phyloP scores from a whole-genome alignment of 2,113 vertebrate species.

The Spermophilus dauricus region DNA sequence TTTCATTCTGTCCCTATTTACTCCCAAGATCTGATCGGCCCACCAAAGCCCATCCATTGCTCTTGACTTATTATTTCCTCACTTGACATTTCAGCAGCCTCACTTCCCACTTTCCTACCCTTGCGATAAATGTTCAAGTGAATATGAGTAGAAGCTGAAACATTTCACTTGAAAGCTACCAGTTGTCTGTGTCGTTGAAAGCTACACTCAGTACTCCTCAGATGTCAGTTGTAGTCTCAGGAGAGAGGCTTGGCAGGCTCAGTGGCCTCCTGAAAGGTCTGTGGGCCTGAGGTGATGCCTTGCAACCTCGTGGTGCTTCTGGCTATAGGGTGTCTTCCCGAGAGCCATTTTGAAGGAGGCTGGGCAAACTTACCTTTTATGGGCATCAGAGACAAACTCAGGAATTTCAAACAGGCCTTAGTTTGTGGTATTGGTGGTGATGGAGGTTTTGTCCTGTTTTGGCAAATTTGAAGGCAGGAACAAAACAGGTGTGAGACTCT shows the following conservation, averaged over 20 bases:
- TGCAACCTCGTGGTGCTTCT: background rate
- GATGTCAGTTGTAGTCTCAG: background rate
- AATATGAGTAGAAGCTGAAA: no score
- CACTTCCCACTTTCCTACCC: constrained; percentile 28
- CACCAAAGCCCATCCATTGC: background rate
- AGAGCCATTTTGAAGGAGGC: background rate
- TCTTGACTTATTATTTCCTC: constrained; percentile 4
- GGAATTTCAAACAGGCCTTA: constrained; percentile 47
- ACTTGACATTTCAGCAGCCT: constrained; percentile 54
- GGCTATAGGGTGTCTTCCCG: background rate
- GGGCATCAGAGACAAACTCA: background rate
- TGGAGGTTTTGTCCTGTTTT: constrained; percentile 47
- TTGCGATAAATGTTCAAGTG: constrained; percentile 6
- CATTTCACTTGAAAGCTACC: no score
- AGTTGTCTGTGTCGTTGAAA: no score
- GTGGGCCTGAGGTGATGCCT: background rate
- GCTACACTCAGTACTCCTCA: no score
- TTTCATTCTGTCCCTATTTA: background rate
- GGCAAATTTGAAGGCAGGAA: constrained; percentile 30
- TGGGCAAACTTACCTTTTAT: background rate
- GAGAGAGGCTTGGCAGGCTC: background rate
- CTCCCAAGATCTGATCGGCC: background rate
- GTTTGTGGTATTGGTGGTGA: background rate
- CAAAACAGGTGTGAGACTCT: background rate
- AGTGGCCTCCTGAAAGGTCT: background rate